Base-by-base conservation (phyloP, 2,888 invertebrate species). In the Lumbricus terrestris region DNA sequence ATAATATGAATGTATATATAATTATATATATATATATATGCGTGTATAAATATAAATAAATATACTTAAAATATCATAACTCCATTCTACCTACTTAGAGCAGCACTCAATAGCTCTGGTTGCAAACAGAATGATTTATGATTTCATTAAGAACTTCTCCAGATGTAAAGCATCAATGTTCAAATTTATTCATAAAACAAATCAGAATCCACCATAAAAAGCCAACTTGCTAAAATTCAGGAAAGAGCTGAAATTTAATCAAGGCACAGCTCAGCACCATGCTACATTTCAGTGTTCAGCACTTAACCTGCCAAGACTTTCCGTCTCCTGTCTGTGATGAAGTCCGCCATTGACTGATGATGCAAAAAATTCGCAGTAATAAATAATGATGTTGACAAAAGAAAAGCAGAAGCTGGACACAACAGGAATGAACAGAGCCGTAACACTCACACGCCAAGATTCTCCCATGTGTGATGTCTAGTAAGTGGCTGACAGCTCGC, bases 391-490 rank as follows among this genome's bases (percentile, higher is more conserved):
- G n/a, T n/a, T n/a, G n/a, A n/a, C 69, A 69, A n/a, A 13, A 69
- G n/a, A 29, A 29, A 88, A n/a, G 6, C n/a, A 54, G 54, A 54
- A 33, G 37, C 37, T 54, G 89, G 20, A 69, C 18, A 34, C 20
- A 54, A 47, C 33, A 35, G 69, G 42, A 47, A n/a, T 6, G 15
- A 15, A 89, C 16, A 47, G 54, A 82, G 82, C 34, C 34, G 18
- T 35, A 35, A n/a, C 29, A 23, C 54, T 69, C 40, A 94, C 94
- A 92, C 92, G 90, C 94, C 94, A 83, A 93, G 91, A 38, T 92
- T 92, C 91, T 94, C 94, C 94, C 94, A 94, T 1, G 93, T 93
- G 89, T 93, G 93, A 91, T 93, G 93, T 90, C 92, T 92, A 38
- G 92, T 92, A 18, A 93, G 92, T 38, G 91, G 91, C 69, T 92